A percentile compares a stretch with the other conserved stretches of the same genome.
Conservation (phyloP, 2,113 vertebrate genomes). For the Aptenodytes patagonicus region DNA sequence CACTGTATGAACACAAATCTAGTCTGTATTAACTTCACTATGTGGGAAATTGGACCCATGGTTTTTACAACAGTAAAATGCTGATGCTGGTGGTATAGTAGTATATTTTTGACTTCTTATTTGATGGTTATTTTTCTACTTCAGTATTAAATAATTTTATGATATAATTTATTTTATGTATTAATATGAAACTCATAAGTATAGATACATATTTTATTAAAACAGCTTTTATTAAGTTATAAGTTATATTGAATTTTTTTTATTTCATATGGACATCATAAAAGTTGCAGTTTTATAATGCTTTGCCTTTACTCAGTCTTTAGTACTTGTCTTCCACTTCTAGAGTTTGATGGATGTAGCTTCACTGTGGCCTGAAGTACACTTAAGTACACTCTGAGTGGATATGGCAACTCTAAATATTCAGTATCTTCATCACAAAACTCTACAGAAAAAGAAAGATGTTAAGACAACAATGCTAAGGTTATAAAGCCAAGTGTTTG, state of each 20-base stretch:
- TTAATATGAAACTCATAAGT: background rate
- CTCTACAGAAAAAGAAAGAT: background rate
- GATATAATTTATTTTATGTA: background rate
- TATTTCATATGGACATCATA: background rate
- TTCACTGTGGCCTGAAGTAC: background rate
- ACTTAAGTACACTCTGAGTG: no score
- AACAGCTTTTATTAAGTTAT: background rate
- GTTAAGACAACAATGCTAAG: background rate
- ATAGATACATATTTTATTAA: background rate
- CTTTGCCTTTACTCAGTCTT: background rate
- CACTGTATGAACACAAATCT: background rate
- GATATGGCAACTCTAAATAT: background rate
- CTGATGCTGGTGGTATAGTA: background rate
- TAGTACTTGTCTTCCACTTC: background rate
- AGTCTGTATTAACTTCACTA: background rate
- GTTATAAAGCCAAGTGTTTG: background rate
- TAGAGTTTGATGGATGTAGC: background rate
- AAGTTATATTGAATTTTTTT: background rate
- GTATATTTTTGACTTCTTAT: background rate
- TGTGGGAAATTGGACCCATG: background rate
- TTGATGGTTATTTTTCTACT: background rate
- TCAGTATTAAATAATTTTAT: background rate
- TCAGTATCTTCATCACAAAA: background rate
- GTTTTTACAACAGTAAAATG: background rate
- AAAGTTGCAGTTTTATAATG: background rate